These are phyloP conservation scores for Globodera rostochiensis DNA, from an alignment of 1,140 invertebrate genomes.

Conservation along the genomic window DNA sequence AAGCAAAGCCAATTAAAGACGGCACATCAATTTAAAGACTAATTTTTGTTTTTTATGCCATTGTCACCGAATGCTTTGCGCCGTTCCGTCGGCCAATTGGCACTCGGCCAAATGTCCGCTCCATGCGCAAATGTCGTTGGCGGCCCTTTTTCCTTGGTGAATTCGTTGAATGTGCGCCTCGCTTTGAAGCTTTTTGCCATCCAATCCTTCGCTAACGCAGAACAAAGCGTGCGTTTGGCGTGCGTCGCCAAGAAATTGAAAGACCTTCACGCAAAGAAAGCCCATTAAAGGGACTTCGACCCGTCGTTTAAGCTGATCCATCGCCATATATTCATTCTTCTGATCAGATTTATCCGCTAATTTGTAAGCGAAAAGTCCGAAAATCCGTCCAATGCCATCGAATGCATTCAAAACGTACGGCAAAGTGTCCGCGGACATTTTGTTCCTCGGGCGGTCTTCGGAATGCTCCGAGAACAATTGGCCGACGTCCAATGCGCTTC, in stretches of 20 bases:
- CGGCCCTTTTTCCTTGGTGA: constrained; percentile 60
- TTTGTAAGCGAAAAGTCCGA: no score
- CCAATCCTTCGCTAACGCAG: constrained; percentile 40
- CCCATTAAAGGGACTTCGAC: no score
- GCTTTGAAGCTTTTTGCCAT: constrained; percentile 37
- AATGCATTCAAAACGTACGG: constrained; percentile 42
- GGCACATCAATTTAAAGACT: background rate
- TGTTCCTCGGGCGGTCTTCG: constrained; percentile 53
- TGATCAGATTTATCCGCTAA: no score
- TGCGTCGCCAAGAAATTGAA: constrained; percentile 58
- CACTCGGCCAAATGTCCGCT: constrained; percentile 62
- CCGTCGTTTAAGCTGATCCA: no score
- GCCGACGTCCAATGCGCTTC: constrained; percentile 56
- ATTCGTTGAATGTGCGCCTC: constrained; percentile 55
- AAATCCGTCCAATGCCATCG: no score
- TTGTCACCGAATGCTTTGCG: constrained; percentile 7
- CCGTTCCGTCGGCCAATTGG: constrained; percentile 41
- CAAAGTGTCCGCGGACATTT: constrained; percentile 58
- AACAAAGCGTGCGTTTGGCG: constrained; percentile 50
- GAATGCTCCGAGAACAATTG: constrained; percentile 61
- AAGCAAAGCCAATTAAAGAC: background rate
- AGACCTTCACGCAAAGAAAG: constrained; percentile 38
- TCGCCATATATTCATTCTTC: no score
- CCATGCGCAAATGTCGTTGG: constrained; percentile 63
- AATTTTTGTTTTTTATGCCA: background rate